phyloP scores from a whole-genome alignment of 2,113 vertebrate genomes.

The Actenoides lindsayi region DNA sequence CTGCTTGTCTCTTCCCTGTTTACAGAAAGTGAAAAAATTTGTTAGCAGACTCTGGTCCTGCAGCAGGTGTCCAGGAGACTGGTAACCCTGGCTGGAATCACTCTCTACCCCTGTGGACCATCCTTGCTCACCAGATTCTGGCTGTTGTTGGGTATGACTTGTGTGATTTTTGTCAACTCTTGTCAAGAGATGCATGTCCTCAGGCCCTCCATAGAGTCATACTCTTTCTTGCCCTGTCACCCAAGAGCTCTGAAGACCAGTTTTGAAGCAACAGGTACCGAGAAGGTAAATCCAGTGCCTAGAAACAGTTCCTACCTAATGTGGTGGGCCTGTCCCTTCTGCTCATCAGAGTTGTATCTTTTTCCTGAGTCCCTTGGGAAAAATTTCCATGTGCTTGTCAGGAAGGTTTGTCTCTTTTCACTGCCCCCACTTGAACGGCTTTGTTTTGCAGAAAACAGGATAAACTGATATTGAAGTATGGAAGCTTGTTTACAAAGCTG shows the following conservation, averaged over 20 bases:
- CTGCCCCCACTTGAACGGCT: rapidly evolving
- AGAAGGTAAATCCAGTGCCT: neutral
- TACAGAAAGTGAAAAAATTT: neutral
- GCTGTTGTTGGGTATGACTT: neutral
- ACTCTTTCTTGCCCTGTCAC: neutral
- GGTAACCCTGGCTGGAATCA: neutral
- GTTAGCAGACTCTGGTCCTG: neutral
- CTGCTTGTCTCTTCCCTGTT: neutral
- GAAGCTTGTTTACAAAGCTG: neutral
- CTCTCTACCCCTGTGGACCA: neutral
- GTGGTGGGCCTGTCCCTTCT: neutral
- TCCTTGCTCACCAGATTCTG: neutral
- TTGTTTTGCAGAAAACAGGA: neutral
- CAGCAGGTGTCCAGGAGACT: neutral
- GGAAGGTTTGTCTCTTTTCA: neutral
- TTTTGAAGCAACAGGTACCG: neutral
- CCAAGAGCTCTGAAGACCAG: neutral
- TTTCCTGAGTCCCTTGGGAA: neutral
- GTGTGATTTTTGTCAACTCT: neutral
- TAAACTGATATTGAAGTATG: neutral
- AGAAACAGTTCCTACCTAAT: rapidly evolving
- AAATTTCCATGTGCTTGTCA: neutral
- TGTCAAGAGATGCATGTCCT: rapidly evolving
- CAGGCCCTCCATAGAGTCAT: rapidly evolving
- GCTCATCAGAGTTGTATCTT: neutral